phyloP scores from a whole-genome alignment of 2,888 invertebrate genomes.

The Drosophila robusta region DNA sequence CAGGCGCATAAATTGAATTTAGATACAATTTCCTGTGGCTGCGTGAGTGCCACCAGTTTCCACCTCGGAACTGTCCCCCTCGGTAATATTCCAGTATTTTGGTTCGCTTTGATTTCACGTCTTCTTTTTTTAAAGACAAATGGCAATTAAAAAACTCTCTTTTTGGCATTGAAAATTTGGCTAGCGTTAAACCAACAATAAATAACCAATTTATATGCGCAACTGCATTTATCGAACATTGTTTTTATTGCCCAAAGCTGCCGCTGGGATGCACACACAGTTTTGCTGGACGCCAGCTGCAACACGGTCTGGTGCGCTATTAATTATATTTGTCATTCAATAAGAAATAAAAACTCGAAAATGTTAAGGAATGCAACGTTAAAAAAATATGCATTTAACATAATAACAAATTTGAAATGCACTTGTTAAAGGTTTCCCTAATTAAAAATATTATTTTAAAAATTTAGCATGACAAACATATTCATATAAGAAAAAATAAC shows the following conservation, averaged over 20 bases:
- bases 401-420: slow-evolving; percentile 3
- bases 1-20: slow-evolving; percentile 73
- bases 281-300: not conserved
- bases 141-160: slow-evolving; percentile 31
- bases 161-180: slow-evolving; percentile 47
- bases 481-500: too few species aligned
- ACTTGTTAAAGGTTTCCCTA: not conserved
- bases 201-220: slow-evolving; percentile 78
- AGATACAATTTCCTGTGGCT: slow-evolving; percentile 80
- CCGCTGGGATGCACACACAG: not conserved
- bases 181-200: slow-evolving; percentile 54
- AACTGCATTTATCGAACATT: slow-evolving; percentile 67
- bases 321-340: slow-evolving; percentile 44
- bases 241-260: not conserved
- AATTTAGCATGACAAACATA: not conserved
- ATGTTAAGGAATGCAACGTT: not conserved
- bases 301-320: slow-evolving; percentile 34
- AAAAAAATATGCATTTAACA: not conserved
- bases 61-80: slow-evolving; percentile 4
- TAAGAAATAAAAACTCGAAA: slow-evolving; percentile 10
- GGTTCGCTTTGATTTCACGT: slow-evolving; percentile 27
- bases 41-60: slow-evolving; percentile 66
- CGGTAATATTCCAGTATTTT: slow-evolving; percentile 11
- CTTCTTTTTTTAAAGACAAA: slow-evolving; percentile 14
- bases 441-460: not conserved